These are phyloP conservation scores for Rhinoptilus africanus DNA, from an alignment of 2,113 vertebrate genomes.

Conservation along the genomic window DNA sequence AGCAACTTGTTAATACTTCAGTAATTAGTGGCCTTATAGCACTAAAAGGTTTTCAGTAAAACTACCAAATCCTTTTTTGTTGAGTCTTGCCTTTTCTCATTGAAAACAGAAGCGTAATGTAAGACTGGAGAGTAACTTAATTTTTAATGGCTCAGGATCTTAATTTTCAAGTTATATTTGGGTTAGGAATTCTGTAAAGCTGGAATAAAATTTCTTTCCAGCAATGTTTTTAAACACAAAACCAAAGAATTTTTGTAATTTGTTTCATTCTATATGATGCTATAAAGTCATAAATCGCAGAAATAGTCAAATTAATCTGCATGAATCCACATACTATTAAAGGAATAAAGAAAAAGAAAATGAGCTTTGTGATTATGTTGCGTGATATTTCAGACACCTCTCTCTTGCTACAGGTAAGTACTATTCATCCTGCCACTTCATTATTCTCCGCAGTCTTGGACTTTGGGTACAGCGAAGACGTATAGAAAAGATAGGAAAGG, in stretches of 20 bases:
- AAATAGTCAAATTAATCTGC: neutral
- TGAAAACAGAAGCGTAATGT: neutral
- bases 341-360: neutral
- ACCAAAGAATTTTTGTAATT: neutral
- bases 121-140: neutral
- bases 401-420: neutral
- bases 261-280: neutral
- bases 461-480: fast-evolving
- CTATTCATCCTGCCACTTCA: neutral
- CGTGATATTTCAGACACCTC: neutral
- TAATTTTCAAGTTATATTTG: neutral
- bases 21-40: neutral
- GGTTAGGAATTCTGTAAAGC: neutral
- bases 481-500: neutral
- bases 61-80: neutral
- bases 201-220: neutral
- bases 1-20: neutral
- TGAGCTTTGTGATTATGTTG: neutral
- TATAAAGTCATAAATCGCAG: neutral
- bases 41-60: neutral
- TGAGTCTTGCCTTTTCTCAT: neutral
- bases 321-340: neutral
- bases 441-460: neutral
- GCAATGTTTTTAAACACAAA: neutral
- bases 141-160: neutral